Base-by-base conservation (phyloP, 64 coral and sea anemone genomes). In the Acropora tenuis region DNA sequence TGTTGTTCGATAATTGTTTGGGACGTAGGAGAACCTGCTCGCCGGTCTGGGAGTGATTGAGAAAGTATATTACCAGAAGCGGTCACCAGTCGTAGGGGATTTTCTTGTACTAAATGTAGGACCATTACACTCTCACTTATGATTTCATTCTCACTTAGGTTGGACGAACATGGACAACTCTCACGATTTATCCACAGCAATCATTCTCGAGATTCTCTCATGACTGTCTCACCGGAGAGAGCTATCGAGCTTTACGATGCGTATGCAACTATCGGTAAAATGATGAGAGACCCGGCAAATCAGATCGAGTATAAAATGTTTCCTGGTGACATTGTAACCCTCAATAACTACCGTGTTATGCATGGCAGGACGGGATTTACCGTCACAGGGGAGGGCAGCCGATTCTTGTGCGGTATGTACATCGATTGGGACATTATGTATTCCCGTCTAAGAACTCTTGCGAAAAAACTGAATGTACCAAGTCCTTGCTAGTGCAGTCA, bases 331-430 rank as follows among this genome's bases (percentile, higher is more conserved):
- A 90, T 96, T 53, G 75, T 96, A 12, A 82, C 88, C 1, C 77
- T 93, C 76, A 96, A 93, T 20, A 93, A 93, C 88, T 90, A 87
- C 16, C 87, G 95, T 6, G 95, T 96, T 43, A 83, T 93, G 78
- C 95, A 93, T 74, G 95, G 95, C 2, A 88, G 95, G 41, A 87
- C 43, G 43, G 81, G 43, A 17, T 96, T 49, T 43, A 96, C 81
- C 6, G 30, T 91, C 13, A 93, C 90, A 5, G 44, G 48, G n/a
- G 12, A 74, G 7, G 84, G 86, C 18, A 90, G 11, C 45, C 76
- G 91, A 0, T 76, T 78, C 43, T n/a, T 93, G 6, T 63, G 77
- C 41, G 95, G 91, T 1, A 74, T 78, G 2, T 93, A 96, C 47
- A 40, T 96, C 45, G 95, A 96, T 47, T 96, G 95, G 95, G 95